Conservation (phyloP, 2,888 invertebrate species). For the Melanostoma scalare region DNA sequence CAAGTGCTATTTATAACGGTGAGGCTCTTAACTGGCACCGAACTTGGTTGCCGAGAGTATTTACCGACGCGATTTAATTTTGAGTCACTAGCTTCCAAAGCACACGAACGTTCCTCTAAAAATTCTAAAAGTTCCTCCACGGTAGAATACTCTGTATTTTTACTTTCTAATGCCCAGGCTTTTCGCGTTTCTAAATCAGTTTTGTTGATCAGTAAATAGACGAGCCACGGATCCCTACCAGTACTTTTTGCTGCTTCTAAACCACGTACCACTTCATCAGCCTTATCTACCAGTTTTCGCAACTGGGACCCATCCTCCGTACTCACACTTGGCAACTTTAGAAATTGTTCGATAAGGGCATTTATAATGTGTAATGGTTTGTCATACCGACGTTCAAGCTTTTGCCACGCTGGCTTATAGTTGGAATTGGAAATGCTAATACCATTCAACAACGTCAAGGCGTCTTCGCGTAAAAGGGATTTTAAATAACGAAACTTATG, state of each 20-base stretch:
- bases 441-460: neutral
- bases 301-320: too few species aligned
- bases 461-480: neutral
- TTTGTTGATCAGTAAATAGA: constrained; percentile 19
- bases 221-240: constrained; percentile 30
- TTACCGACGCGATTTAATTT: too few species aligned
- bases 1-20: constrained; percentile 11
- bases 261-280: too few species aligned
- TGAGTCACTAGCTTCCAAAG: constrained; percentile 17
- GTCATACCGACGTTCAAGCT: too few species aligned
- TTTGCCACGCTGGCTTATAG: too few species aligned
- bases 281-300: too few species aligned
- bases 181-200: constrained; percentile 25
- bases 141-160: too few species aligned
- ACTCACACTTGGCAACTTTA: too few species aligned
- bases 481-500: neutral
- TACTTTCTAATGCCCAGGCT: constrained; percentile 8
- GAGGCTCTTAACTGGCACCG: constrained; percentile 2
- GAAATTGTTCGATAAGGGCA: too few species aligned
- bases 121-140: neutral
- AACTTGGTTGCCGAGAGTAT: neutral
- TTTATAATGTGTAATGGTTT: too few species aligned
- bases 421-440: neutral
- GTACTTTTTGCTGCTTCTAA: neutral
- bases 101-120: constrained; percentile 22